Evolutionary conservation across 2,797 vertebrate species (phyloP), one percentile per base, ranked within the genome.

Genomic region (Sebastiscus tertius): DNA sequence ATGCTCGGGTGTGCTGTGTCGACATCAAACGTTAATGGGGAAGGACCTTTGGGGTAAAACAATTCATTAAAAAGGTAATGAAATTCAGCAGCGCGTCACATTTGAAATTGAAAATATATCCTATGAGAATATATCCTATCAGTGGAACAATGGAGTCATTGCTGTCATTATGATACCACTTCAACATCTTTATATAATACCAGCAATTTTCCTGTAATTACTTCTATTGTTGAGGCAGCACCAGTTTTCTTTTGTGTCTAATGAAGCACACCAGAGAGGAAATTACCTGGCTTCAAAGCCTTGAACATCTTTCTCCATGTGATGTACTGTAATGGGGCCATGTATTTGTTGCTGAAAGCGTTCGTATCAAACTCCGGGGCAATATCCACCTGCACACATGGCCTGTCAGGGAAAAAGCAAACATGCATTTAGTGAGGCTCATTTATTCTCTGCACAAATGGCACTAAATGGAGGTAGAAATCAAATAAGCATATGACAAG

Each of bases 1-100:
- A 98, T 93, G 80, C 92, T 96, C 3, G 96, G 96, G 83, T 97
- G 96, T 3, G 96, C 97, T 0, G 97, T 96, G 77, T 97, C 94
- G 0, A 93, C 89, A 18, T 97, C 96, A 2, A 97, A 97, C 5
- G 94, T 96, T 86, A 98, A 84, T 0, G 94, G 93, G 5, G 94
- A 93, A 1, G 95, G 96, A 88, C 94, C 97, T 98, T 82, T 24
- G 7, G 61, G 76, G 66, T 27, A 62, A 87, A 72, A 78, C 5
- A 72, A 87, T 56, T 68, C 13, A 84, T 82, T 62, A 64, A 62
- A 64, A 61, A 75, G 14, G 10, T 5, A 9, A 56, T 52, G 39
- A 18, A 71, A 79, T 26, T 67, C 3, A 67, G 72, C 20, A 34
- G 59, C 16, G 31, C 8, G 13, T 36, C 22, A 64, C 12, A 49